A percentile compares a stretch with the other conserved stretches of the same genome.
Conservation (phyloP, 2,888 invertebrate genomes). For the Ophion ventricosus region DNA sequence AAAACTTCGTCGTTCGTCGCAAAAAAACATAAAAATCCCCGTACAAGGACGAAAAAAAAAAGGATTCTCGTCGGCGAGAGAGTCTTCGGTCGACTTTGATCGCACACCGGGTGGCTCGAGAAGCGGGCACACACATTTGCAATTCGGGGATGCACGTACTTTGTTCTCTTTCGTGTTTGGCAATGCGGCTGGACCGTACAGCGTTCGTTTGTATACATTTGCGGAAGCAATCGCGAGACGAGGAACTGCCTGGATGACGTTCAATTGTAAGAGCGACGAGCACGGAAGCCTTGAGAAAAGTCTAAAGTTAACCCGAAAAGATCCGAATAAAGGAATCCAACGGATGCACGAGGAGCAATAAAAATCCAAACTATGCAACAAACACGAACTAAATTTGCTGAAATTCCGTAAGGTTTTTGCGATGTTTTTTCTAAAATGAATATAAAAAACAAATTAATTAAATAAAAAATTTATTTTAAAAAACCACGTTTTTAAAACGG, state of each 20-base stretch:
- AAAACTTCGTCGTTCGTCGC: not conserved
- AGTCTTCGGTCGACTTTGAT: constrained; percentile 13
- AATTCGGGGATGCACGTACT: constrained; percentile 76
- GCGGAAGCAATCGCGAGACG: constrained; percentile 9
- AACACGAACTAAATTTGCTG: too few species aligned
- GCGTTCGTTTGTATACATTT: not conserved
- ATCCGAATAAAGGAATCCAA: not conserved
- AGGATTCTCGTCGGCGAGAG: not conserved
- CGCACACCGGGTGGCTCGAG: constrained; percentile 50
- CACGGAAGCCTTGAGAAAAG: not conserved
- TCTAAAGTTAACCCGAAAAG: not conserved
- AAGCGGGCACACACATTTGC: constrained; percentile 69
- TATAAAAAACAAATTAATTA: too few species aligned
- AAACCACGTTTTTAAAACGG: too few species aligned
- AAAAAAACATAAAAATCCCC: not conserved
- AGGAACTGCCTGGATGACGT: not conserved
- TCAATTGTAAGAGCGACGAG: not conserved
- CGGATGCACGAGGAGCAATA: not conserved
- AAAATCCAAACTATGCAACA: not conserved
- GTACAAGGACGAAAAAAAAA: not conserved
- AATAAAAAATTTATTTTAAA: too few species aligned
- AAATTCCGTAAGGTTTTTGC: too few species aligned
- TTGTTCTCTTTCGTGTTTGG: constrained; percentile 49
- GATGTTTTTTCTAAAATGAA: too few species aligned
- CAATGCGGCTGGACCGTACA: constrained; percentile 5